Conservation (phyloP, 2,113 vertebrate genomes). For the Tonatia bakeri region DNA sequence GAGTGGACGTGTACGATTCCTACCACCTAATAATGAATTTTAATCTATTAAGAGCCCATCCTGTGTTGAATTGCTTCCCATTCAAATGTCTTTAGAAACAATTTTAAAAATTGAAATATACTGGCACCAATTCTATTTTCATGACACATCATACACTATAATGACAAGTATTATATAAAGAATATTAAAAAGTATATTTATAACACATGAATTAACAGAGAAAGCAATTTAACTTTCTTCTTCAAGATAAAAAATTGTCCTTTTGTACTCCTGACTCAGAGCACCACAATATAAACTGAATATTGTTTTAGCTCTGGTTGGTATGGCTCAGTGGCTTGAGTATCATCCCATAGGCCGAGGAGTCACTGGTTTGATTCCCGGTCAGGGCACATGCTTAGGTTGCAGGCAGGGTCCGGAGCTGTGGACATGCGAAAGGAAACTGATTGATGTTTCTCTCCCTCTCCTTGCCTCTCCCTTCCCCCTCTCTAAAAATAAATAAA, state of each 20-base stretch:
- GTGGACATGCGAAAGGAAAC: too few species aligned
- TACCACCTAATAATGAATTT: conserved; percentile 6
- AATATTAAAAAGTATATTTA: conserved; percentile 34
- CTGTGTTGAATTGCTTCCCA: background rate
- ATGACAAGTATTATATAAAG: background rate
- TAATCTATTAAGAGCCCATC: conserved; percentile 25
- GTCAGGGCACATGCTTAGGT: too few species aligned
- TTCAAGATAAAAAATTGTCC: conserved; percentile 19
- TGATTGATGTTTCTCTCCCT: too few species aligned
- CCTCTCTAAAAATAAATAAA: too few species aligned
- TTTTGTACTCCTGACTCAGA: background rate
- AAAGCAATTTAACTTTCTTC: conserved; percentile 1
- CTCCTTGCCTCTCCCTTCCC: too few species aligned
- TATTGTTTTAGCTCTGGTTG: background rate
- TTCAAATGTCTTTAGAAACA: conserved; percentile 11
- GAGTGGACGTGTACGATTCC: background rate
- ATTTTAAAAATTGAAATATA: conserved; percentile 14
- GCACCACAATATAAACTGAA: background rate
- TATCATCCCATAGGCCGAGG: too few species aligned
- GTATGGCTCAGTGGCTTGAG: too few species aligned
- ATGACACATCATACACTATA: background rate
- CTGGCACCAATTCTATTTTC: conserved; percentile 21
- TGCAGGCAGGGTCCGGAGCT: too few species aligned
- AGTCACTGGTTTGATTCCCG: too few species aligned
- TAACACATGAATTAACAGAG: background rate